phyloP scores from a whole-genome alignment of 2,888 invertebrate genomes.

The Unio pictorum region DNA sequence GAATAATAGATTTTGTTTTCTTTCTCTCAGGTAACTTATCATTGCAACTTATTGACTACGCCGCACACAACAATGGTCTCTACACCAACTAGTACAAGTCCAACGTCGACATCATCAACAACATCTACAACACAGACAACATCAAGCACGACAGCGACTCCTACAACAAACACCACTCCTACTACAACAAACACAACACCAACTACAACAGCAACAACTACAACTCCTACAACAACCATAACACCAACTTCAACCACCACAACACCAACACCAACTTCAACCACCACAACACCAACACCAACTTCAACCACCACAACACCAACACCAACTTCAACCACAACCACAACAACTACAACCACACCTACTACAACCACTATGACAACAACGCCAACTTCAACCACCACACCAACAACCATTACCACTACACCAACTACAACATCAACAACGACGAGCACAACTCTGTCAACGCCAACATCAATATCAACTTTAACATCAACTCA shows the following conservation, averaged over 20 bases:
- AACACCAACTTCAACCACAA: conserved; percentile 14
- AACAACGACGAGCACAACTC: conserved; percentile 9
- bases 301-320: conserved; percentile 19
- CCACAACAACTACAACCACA: conserved; percentile 15
- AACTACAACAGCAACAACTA: background rate
- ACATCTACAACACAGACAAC: conserved; percentile 1
- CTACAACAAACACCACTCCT: background rate
- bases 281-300: conserved; percentile 15
- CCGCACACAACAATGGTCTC: conserved; percentile 12
- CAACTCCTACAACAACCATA: conserved; percentile 12
- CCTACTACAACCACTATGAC: conserved; percentile 16
- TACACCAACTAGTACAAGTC: conserved; percentile 7
- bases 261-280: conserved; percentile 13
- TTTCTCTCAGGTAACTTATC: conserved; percentile 22
- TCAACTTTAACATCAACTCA: conserved; percentile 9
- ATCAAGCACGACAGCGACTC: conserved; percentile 4
- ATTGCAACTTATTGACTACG: conserved; percentile 18
- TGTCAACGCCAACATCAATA: conserved; percentile 9
- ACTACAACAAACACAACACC: conserved; percentile 1
- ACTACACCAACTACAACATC: conserved; percentile 16
- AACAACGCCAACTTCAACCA: conserved; percentile 12
- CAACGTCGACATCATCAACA: conserved; percentile 6
- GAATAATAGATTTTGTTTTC: background rate
- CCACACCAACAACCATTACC: conserved; percentile 15
- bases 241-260: conserved; percentile 18